Evolutionary conservation across 1,140 invertebrate genomes (phyloP).

Genomic region (Drosophila orosa): DNA sequence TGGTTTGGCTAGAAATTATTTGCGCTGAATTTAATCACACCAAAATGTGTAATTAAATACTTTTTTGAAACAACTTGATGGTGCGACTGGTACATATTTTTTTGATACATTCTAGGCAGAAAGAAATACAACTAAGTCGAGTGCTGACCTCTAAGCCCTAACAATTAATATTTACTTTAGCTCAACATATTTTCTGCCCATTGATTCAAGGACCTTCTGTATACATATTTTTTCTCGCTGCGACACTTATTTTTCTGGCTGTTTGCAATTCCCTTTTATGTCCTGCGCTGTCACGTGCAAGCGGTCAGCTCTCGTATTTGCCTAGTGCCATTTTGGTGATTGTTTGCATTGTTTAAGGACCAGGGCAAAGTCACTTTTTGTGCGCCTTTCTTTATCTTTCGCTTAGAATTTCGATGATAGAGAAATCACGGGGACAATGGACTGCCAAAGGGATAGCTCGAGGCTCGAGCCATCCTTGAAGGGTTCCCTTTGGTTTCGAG

Average conservation of each 20-base stretch:
- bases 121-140: neutral
- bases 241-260: conserved; percentile 18
- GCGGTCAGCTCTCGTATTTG: conserved; percentile 58
- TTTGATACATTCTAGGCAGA: too few species aligned
- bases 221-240: conserved; percentile 24
- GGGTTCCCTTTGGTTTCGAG: conserved; percentile 2
- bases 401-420: conserved; percentile 42
- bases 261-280: conserved; percentile 35
- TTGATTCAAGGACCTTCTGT: conserved; percentile 10
- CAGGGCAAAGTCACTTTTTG: conserved; percentile 40
- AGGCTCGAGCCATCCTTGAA: conserved; percentile 22
- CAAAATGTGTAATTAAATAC: neutral
- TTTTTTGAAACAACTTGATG: neutral
- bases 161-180: conserved; percentile 14
- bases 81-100: neutral
- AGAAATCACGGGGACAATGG: conserved; percentile 51
- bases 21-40: neutral
- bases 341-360: conserved; percentile 66
- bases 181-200: conserved; percentile 10
- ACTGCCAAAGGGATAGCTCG: conserved; percentile 31
- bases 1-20: neutral
- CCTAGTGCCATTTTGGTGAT: conserved; percentile 70
- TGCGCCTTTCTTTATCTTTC: conserved; percentile 31
- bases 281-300: conserved; percentile 64
- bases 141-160: neutral